Evolutionary conservation across 2,113 vertebrate species (phyloP).

Genomic region (Epinephelus fuscoguttatus): DNA sequence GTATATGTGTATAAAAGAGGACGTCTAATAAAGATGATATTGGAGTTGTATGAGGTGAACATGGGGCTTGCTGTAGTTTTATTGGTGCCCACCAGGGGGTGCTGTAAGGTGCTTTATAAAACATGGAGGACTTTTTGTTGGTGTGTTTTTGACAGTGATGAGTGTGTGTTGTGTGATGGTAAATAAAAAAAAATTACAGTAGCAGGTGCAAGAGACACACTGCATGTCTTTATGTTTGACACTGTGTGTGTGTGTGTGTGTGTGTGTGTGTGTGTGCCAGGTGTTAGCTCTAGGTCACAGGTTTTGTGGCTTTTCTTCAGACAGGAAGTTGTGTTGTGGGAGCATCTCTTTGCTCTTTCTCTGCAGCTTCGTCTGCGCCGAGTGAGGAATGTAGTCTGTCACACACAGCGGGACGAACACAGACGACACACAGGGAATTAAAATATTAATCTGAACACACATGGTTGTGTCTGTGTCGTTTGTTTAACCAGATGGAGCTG

Average conservation of each 20-base stretch:
- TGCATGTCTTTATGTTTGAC: background rate
- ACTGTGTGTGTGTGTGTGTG: background rate
- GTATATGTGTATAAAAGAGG: conserved; percentile 69
- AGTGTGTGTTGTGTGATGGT: background rate
- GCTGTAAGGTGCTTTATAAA: conserved; percentile 7
- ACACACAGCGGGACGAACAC: conserved; percentile 4
- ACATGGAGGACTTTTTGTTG: background rate
- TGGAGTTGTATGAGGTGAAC: conserved; percentile 22
- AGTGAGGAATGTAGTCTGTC: conserved; percentile 15
- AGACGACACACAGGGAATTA: conserved; percentile 1
- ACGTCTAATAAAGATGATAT: conserved; percentile 67
- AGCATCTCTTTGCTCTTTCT: conserved; percentile 25
- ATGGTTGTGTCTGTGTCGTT: background rate
- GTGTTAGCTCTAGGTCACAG: conserved; percentile 70
- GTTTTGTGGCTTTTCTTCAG: conserved; percentile 66
- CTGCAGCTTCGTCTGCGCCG: conserved; percentile 5
- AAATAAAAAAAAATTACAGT: background rate
- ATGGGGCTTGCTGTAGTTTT: background rate
- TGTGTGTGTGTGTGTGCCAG: conserved; percentile 40
- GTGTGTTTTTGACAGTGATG: background rate
- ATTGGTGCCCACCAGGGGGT: conserved; percentile 55
- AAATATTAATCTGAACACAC: conserved; percentile 48
- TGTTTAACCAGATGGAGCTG: conserved; percentile 25
- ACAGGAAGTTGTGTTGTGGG: conserved; percentile 74
- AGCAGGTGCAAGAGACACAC: conserved; percentile 45